A percentile compares a stretch with the other conserved stretches of the same genome.
Evolutionary conservation across 2,888 invertebrate species (phyloP).

Genomic region (Caenorhabditis zanzibari): DNA sequence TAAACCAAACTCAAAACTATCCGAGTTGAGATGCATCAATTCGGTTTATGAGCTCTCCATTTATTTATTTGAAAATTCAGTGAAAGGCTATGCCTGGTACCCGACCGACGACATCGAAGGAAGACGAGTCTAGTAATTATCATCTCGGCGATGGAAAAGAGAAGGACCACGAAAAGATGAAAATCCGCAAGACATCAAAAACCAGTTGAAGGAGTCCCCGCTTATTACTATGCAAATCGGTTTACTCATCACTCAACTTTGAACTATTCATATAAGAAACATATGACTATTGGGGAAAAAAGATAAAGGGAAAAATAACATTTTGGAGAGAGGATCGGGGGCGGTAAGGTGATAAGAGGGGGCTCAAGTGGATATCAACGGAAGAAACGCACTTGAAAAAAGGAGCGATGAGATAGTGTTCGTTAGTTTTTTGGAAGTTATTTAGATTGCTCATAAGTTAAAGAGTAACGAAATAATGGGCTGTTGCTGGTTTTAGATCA

Average conservation of each 20-base stretch:
- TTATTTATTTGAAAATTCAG: constrained; percentile 37
- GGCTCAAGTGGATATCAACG: constrained; percentile 52
- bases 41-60: constrained; percentile 58
- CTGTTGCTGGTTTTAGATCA: too few relatives aligned
- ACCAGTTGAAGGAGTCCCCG: constrained; percentile 34
- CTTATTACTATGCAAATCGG: constrained; percentile 64
- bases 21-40: constrained; percentile 8
- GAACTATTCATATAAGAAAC: constrained; percentile 40
- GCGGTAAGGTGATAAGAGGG: constrained; percentile 51
- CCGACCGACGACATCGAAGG: constrained; percentile 16
- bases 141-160: constrained; percentile 12
- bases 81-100: constrained; percentile 51
- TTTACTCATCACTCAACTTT: constrained; percentile 57
- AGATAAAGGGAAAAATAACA: constrained; percentile 28
- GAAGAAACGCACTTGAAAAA: constrained; percentile 44
- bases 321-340: constrained; percentile 23
- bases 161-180: constrained; percentile 54
- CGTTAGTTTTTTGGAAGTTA: not conserved
- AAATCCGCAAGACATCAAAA: constrained; percentile 57
- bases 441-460: constrained; percentile 27
- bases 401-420: not conserved
- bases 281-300: constrained; percentile 5
- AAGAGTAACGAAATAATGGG: constrained; percentile 13
- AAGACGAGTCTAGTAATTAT: constrained; percentile 53
- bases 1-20: constrained; percentile 39